Evolutionary conservation across 2,113 vertebrate genomes (phyloP), one percentile per base, ranked within the genome.

Genomic region (Alouatta palliata): DNA sequence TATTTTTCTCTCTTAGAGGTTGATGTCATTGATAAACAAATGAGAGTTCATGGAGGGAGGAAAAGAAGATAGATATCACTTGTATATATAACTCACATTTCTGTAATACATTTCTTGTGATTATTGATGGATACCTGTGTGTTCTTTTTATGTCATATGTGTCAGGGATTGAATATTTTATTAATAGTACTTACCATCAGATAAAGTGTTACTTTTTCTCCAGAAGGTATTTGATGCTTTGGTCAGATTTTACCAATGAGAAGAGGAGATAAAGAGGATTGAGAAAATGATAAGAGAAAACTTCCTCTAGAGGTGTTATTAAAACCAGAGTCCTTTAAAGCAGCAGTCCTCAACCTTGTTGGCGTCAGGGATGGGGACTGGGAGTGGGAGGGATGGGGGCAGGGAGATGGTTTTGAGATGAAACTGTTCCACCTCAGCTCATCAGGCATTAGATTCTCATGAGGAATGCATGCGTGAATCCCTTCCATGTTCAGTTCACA

Each of bases 1-100:
- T 91, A 91, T 56, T 94, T 90, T 97, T 94, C 14, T 90, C 23
- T 81, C 27, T 96, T 17, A 87, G 54, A 90, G 68, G 37, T 35
- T 87, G 49, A 52, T 85, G 16, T 3, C 40, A 32, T 91, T 94
- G 76, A 52, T 88, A 83, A 21, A 25, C 71, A 92, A 90, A 58
- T 54, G 47, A 77, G 49, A 95, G 40, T 91, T 68, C 32, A 23
- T 90, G 64, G n/a, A 49, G 3, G 16, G 43, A n/a, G 3, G 21
- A 66, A 43, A 56, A 17, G 35, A 17, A 83, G 45, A 35, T 85
- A 30, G 21, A 2, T 66, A 3, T 71, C 32, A 68, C 37, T 95
- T 87, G 71, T 75, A 91, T 32, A n/a, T 73, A 40, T 23, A 90
- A n/a, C 49, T 85, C 19, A n/a, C 23, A 23, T 85, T 93, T 96